Base-by-base conservation (phyloP, 2,888 invertebrate genomes). In the Metacarcinus magister region DNA sequence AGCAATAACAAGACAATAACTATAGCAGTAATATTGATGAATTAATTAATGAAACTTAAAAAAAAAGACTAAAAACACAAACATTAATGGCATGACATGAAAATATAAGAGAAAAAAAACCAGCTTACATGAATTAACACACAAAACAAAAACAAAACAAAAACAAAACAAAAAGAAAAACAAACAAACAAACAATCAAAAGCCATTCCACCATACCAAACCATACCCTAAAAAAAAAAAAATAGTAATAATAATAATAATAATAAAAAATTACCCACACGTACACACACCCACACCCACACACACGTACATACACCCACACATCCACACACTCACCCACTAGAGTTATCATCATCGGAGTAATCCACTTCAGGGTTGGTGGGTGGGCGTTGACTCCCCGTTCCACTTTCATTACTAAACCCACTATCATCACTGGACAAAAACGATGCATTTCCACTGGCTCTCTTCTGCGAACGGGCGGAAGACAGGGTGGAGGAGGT, bases 291-390 rank as follows among this genome's bases (percentile, higher is more conserved):
- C 32, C 87, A 87, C 32, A 39, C 16, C 8, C 10, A 87, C 82
- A 39, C 39, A 39, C 87, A 39, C 87, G 2, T 10, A 16, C 75
- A 82, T 10, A n/a, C 75, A 82, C 75, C 5, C 75, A 82, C 28
- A n/a, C 75, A 44, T 39, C 92, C 67, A 87, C 28, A n/a, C 32
- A 97, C 97, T 67, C 95, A 97, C 95, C 97, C 96, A 87, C 97
- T 97, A 10, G 97, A 97, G 39, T 87, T 87, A 97, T 99, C 99
- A 98, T 99, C 99, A 97, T 99, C 99, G 94, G 99, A 99, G 97
- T 99, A 99, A 97, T 99, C 99, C 96, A 99, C 98, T 97, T 99
- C 99, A 43, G 99, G 99, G 97, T 99, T 99, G 46, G 98, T 98
- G 4, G 99, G 99, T 54, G 98, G 98, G 16, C 98, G 98, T 8